A percentile compares a stretch with the other conserved stretches of the same genome.
phyloP scores from a whole-genome alignment of 2,888 invertebrate genomes.

The Stenotaenia linearis region DNA sequence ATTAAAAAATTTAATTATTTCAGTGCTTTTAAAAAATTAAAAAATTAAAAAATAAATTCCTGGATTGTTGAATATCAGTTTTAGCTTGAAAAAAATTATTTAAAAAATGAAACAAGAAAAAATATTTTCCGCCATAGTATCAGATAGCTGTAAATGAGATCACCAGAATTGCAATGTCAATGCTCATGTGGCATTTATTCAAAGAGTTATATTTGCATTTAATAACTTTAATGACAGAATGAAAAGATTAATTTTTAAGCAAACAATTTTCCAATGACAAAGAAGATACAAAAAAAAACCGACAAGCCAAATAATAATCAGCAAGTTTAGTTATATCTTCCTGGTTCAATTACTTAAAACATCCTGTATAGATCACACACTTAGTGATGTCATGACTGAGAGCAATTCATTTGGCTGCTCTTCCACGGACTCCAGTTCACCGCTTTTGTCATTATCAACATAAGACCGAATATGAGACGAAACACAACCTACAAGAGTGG shows the following conservation, averaged over 20 bases:
- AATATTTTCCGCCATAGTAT: no score
- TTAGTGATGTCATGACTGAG: not conserved
- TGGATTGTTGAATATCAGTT: no score
- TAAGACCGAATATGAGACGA: not conserved
- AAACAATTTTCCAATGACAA: not conserved
- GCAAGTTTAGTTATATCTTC: not conserved
- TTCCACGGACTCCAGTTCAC: no score
- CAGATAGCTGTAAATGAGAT: no score
- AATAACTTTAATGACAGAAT: not conserved
- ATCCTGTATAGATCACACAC: not conserved
- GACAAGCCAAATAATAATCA: not conserved
- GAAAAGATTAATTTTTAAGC: not conserved
- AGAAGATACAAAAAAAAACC: not conserved
- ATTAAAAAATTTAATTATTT: no score
- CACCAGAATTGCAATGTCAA: no score
- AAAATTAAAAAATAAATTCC: no score
- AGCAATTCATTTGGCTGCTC: not conserved
- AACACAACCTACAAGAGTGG: slow-evolving; percentile 31
- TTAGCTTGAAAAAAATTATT: no score
- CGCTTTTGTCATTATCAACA: no score
- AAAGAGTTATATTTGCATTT: no score
- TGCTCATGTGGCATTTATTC: not conserved
- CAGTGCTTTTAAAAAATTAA: no score
- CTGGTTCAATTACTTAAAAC: not conserved
- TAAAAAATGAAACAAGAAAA: no score